These are phyloP conservation scores for Hydrochoerus hydrochaeris DNA, from an alignment of 2,113 vertebrate species.

Conservation along the genomic window DNA sequence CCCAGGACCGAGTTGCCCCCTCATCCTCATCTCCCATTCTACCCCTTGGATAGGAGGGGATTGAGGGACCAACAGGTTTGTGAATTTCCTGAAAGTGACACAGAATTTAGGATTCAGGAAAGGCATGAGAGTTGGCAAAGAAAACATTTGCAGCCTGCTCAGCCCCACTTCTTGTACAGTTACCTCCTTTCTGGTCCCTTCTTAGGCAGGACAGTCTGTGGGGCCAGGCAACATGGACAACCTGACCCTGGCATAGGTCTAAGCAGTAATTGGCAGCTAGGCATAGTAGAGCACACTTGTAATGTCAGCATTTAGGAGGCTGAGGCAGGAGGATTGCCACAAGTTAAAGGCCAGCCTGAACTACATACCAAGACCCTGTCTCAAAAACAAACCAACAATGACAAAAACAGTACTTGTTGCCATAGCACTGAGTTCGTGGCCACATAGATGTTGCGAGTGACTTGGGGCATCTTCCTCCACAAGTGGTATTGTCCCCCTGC, in stretches of 20 bases:
- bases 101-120: neutral
- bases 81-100: neutral
- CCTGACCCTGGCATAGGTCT: neutral
- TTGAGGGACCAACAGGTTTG: neutral
- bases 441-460: neutral
- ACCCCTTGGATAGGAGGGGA: neutral
- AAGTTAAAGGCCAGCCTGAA: neutral
- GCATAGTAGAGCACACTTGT: neutral
- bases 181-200: neutral
- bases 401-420: neutral
- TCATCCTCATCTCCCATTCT: neutral
- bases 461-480: neutral
- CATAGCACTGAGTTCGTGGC: accelerated
- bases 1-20: neutral
- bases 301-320: neutral
- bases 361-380: neutral
- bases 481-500: neutral
- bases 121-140: neutral
- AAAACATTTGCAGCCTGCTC: neutral
- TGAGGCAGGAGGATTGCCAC: neutral
- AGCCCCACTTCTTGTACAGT: neutral
- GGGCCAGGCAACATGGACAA: neutral
- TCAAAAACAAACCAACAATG: neutral
- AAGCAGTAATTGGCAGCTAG: neutral
- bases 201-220: neutral